Evolutionary conservation across 2,888 invertebrate species (phyloP).

Genomic region (Micoletzkya japonica): DNA sequence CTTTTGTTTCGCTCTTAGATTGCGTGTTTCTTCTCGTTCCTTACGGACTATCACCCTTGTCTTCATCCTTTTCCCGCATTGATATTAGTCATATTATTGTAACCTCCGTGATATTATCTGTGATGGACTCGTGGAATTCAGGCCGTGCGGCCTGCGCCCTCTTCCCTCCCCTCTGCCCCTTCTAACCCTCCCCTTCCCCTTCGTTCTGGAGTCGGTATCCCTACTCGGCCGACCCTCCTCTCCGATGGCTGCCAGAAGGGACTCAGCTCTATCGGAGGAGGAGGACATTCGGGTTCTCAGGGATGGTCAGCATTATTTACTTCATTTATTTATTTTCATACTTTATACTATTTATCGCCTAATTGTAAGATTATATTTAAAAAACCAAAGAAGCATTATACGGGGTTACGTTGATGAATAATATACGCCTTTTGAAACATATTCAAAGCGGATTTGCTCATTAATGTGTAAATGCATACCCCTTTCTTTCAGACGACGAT

Average conservation of each 20-base stretch:
- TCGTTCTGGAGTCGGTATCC: not conserved
- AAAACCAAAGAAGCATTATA: not conserved
- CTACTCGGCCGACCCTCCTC: no score
- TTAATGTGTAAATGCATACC: slow-evolving; percentile 9
- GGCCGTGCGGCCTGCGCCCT: not conserved
- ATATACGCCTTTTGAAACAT: no score
- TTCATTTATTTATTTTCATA: not conserved
- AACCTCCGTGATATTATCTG: no score
- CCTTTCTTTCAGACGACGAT: slow-evolving; percentile 12
- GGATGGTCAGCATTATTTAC: not conserved
- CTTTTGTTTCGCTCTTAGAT: not conserved
- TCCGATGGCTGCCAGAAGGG: no score
- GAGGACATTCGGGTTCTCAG: no score
- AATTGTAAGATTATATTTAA: no score
- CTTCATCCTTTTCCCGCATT: slow-evolving; percentile 2
- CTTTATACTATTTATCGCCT: not conserved
- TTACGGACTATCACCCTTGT: not conserved
- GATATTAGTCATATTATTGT: not conserved
- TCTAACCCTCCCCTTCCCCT: not conserved
- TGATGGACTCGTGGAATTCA: slow-evolving; percentile 4
- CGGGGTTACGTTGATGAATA: not conserved
- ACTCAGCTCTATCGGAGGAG: no score
- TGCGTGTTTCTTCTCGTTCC: not conserved
- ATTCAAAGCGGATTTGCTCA: no score
- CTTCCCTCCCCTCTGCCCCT: not conserved